Percentiles rank a stretch among this genome's conserved stretches.
These are phyloP conservation scores for Drosophila paucipuncta DNA, from an alignment of 2,888 invertebrate species.

Conservation along the genomic window DNA sequence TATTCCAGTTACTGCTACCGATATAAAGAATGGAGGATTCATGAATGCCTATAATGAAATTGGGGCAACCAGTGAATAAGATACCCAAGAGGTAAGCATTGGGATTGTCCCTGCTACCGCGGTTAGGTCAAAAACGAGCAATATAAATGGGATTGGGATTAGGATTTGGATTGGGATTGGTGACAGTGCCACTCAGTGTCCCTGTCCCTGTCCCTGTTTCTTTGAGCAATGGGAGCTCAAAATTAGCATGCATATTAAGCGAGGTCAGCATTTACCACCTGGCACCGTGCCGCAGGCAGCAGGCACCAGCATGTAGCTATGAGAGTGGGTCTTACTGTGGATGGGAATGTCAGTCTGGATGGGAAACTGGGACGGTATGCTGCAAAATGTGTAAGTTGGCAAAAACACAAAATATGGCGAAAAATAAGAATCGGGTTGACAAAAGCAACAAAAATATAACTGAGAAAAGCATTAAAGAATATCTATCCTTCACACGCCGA, in stretches of 20 bases:
- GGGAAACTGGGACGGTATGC: conserved; percentile 22
- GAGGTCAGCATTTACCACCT: conserved; percentile 60
- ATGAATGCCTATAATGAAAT: conserved; percentile 63
- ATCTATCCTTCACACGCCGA: background rate
- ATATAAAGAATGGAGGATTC: conserved; percentile 24
- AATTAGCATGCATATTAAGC: conserved; percentile 67
- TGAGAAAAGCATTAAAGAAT: background rate
- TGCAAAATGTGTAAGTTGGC: conserved; percentile 48
- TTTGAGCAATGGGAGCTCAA: conserved; percentile 24
- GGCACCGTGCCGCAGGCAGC: conserved; percentile 10
- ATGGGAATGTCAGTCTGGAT: conserved; percentile 1
- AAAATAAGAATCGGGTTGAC: conserved; percentile 55
- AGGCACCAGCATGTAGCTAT: conserved; percentile 9
- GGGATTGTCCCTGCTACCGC: background rate
- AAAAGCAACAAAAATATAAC: conserved; percentile 35
- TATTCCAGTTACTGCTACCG: conserved; percentile 21
- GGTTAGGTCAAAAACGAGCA: conserved; percentile 3
- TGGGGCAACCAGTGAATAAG: conserved; percentile 42
- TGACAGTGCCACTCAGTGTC: background rate
- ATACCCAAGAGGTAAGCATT: too few relatives aligned
- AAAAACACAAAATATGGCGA: conserved; percentile 28
- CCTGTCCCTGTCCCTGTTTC: conserved; percentile 2
- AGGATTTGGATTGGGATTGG: background rate
- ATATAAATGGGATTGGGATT: background rate
- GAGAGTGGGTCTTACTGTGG: conserved; percentile 8